These are phyloP conservation scores for Alouatta palliata DNA, from an alignment of 2,113 vertebrate species.

Conservation along the genomic window DNA sequence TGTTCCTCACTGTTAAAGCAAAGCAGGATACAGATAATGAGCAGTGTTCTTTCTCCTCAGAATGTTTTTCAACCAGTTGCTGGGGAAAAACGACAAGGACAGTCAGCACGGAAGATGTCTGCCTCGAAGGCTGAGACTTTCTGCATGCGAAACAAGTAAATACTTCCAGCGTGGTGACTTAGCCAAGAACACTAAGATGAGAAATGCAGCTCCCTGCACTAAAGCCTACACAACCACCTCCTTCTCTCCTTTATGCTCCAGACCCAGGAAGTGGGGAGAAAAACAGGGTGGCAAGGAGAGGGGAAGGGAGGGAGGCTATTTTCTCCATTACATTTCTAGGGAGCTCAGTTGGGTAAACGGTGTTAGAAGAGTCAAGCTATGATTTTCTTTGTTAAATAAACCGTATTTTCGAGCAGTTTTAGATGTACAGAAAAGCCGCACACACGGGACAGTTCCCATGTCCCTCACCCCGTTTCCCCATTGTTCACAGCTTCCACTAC, in stretches of 20 bases:
- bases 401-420: not conserved
- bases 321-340: not conserved
- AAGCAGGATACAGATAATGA: not conserved
- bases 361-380: not conserved
- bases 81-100: not conserved
- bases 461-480: rapidly evolving
- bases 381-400: not conserved
- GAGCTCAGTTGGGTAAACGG: not conserved
- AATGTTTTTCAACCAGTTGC: not conserved
- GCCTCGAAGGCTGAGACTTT: not conserved
- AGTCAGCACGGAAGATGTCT: rapidly evolving
- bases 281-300: too few relatives aligned
- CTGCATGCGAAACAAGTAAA: rapidly evolving
- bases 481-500: rapidly evolving
- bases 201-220: rapidly evolving
- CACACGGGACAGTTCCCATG: rapidly evolving
- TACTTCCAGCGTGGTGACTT: not conserved
- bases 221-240: rapidly evolving
- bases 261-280: not conserved
- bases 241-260: not conserved
- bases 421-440: not conserved
- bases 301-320: not conserved
- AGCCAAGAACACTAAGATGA: not conserved
- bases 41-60: not conserved
- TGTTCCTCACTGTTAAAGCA: not conserved